Base-by-base conservation (phyloP, 2,113 vertebrate genomes). In the Ahaetulla prasina region DNA sequence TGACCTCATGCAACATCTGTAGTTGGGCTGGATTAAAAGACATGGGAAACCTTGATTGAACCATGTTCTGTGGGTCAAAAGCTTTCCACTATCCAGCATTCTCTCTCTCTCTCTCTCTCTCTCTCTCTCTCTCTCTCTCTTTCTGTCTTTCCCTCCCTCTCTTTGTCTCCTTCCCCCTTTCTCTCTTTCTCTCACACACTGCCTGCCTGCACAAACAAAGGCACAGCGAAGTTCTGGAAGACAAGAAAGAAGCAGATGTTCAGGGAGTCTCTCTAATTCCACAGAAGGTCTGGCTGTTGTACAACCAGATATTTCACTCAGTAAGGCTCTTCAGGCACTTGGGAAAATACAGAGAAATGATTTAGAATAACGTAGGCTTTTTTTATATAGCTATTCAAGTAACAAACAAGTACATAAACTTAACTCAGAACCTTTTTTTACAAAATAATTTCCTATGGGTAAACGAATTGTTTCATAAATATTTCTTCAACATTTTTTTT, bases 1-100 rank as follows among this genome's bases (percentile, higher is more conserved):
- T 92, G 88, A 89, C 43, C 88, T 92, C 53, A 89, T 92, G 53
- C 88, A 92, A 92, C 88, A 92, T 92, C 88, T 92, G 92, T 89
- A 92, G 74, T 45, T 85, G n/a, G 27, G 22, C 88, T 63, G 53
- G 68, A 85, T 89, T 85, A 43, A 43, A 60, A 45, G 87, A 92
- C 52, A 55, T 84, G 87, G 91, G 91, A 92, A 89, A 55, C 87
- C 87, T 87, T 91, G 55, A 8, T 52, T 91, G 91, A 91, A 88
- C 86, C 85, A 50, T 89, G 88, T 89, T 85, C 53, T 92, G 74
- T n/a, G 45, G 53, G 52, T 74, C 45, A 39, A 84, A 85, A 43
- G 22, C 50, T 92, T 55, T 89, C 11, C 49, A 85, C 39, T 16
- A 35, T 39, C n/a, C 22, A 25, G 27, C 14, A 57, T 60, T 25